Conservation (phyloP, 1,140 invertebrate genomes). For the Ceratina calcarata region DNA sequence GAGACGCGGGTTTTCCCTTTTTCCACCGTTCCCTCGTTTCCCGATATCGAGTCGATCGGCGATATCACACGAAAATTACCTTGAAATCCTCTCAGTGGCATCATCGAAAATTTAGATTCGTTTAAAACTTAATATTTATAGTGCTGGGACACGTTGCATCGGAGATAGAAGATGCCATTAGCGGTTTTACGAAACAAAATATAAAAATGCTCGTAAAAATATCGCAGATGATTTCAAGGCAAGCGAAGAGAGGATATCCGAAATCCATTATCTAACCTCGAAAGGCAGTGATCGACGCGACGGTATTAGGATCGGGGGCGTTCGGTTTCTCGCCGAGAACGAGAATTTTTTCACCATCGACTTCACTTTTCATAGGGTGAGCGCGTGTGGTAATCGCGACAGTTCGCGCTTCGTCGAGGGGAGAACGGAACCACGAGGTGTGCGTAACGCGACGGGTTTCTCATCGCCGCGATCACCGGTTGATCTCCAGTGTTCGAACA, state of each 20-base stretch:
- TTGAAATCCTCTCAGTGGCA: constrained; percentile 12
- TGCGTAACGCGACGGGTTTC: background rate
- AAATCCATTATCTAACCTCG: too few species aligned
- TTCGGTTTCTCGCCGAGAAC: background rate
- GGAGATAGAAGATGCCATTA: too few species aligned
- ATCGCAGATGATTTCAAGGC: too few species aligned
- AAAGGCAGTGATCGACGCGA: constrained; percentile 44
- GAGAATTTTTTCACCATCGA: background rate
- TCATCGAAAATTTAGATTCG: too few species aligned
- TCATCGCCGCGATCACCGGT: background rate
- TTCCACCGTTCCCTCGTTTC: background rate
- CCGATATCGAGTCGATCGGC: background rate
- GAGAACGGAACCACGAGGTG: background rate
- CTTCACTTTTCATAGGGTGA: background rate
- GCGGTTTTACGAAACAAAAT: too few species aligned
- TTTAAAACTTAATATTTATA: too few species aligned
- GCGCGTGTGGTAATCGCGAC: background rate
- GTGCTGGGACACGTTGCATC: too few species aligned
- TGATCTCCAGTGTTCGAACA: background rate
- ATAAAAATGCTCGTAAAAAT: too few species aligned
- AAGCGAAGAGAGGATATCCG: too few species aligned
- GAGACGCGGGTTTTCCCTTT: background rate
- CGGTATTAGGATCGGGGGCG: background rate
- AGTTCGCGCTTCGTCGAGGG: constrained; percentile 4
- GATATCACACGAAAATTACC: constrained; percentile 11